phyloP scores from a whole-genome alignment of 2,888 invertebrate species.

The Acleris emargana region DNA sequence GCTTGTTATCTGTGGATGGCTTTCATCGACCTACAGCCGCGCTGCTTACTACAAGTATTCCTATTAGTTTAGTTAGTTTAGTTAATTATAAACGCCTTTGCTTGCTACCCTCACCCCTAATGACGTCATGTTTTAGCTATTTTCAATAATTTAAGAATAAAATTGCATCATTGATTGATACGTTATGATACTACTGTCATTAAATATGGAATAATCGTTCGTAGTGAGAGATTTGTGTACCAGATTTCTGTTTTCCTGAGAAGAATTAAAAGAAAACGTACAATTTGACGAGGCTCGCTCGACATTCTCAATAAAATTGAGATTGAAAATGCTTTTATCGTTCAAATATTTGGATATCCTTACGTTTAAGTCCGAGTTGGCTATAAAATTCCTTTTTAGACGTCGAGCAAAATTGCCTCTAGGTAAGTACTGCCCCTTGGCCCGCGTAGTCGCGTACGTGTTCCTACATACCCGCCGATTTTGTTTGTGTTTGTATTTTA shows the following conservation, averaged over 20 bases:
- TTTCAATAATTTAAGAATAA: neutral
- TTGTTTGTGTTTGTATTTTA: too few relatives aligned
- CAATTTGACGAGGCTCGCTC: conserved; percentile 61
- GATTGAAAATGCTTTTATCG: conserved; percentile 69
- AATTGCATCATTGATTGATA: too few relatives aligned
- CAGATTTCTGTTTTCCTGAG: neutral
- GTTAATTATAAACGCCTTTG: conserved; percentile 10
- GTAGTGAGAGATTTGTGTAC: neutral
- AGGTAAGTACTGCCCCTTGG: conserved; percentile 36
- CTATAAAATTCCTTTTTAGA: conserved; percentile 62
- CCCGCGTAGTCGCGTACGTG: conserved; percentile 9
- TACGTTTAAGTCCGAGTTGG: conserved; percentile 53
- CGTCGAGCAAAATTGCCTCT: conserved; percentile 56
- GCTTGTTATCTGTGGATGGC: conserved; percentile 13
- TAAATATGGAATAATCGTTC: too few relatives aligned
- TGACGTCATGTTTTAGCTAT: neutral
- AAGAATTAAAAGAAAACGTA: conserved; percentile 50
- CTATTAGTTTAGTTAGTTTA: too few relatives aligned
- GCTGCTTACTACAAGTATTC: neutral
- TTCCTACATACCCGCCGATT: neutral
- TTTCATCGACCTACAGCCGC: conserved; percentile 16
- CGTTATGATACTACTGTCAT: too few relatives aligned
- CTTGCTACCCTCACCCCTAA: neutral
- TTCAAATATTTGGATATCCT: conserved; percentile 70
- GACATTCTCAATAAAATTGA: conserved; percentile 46